Base-by-base conservation (phyloP, 1,140 invertebrate genomes). In the Calephelis virginiensis region DNA sequence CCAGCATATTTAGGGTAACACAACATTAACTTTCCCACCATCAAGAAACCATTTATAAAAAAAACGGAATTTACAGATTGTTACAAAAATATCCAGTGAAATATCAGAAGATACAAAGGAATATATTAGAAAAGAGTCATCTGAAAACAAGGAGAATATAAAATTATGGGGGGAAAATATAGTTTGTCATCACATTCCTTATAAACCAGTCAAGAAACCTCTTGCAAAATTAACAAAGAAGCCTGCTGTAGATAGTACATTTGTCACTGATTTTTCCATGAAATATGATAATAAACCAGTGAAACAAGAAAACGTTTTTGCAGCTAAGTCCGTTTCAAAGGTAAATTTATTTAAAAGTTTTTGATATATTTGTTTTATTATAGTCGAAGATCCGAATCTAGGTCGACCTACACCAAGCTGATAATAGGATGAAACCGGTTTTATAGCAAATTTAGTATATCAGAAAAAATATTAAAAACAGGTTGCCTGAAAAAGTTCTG, bases 231-330 rank as follows among this genome's bases (percentile, higher is more conserved):
- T 90, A 50, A 92, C 60, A 37, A 89, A 77, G 5, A 92, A 92
- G 71, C 83, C 90, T 13, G 86, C 90, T 0, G 80, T 79, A 1
- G 64, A 76, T 12, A 82, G 85, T 64, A 72, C 81, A 11, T 86
- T 90, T 72, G 86, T 91, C 3, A 85, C 76, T 40, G 86, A 88
- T 64, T 92, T 92, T 72, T 89, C 86, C 61, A 92, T 92, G 91
- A 92, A 91, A 73, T 92, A 92, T 77, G 77, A 83, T 14, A 79
- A 77, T 48, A 63, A 67, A 47, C 70, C 13, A 49, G 67, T 56
- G 40, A 67, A 68, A 50, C 73, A 67, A 70, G 74, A 70, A n/a
- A 74, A 61, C 76, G 53, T 66, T n/a, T 10, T 64, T 66, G 43
- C 59, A 61, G 68, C 45, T 63, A 85, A 83, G 76, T 62, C 76